Conservation (phyloP, 2,113 vertebrate genomes). For the Calypte anna region DNA sequence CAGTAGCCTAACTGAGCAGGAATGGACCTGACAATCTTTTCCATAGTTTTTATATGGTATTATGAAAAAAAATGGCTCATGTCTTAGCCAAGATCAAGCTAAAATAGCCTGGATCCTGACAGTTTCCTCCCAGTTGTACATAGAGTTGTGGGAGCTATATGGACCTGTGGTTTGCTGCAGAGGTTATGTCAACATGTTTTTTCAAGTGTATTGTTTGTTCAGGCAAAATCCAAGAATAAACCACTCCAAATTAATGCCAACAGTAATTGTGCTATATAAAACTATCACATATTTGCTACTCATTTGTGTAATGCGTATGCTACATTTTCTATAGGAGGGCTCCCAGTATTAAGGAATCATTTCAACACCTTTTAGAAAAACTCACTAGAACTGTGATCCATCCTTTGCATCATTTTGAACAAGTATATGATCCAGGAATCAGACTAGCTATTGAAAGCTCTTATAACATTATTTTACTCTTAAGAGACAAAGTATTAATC, state of each 20-base stretch:
- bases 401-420: background rate
- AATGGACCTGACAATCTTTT: background rate
- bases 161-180: background rate
- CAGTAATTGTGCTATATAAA: background rate
- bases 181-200: background rate
- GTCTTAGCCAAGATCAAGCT: background rate
- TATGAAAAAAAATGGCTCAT: accelerated
- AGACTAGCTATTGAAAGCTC: background rate
- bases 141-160: background rate
- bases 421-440: background rate
- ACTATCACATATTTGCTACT: background rate
- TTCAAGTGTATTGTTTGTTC: background rate
- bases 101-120: background rate
- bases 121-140: background rate
- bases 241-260: background rate
- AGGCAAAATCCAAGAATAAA: background rate
- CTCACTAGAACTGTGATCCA: background rate
- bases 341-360: background rate
- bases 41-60: background rate
- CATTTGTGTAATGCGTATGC: background rate
- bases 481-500: background rate
- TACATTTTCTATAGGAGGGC: background rate
- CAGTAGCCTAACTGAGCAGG: background rate
- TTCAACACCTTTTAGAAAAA: background rate
- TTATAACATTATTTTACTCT: background rate